These are phyloP conservation scores for Diadema setosum DNA, from an alignment of 35 echinoderm and acorn worm genomes.

Conservation along the genomic window DNA sequence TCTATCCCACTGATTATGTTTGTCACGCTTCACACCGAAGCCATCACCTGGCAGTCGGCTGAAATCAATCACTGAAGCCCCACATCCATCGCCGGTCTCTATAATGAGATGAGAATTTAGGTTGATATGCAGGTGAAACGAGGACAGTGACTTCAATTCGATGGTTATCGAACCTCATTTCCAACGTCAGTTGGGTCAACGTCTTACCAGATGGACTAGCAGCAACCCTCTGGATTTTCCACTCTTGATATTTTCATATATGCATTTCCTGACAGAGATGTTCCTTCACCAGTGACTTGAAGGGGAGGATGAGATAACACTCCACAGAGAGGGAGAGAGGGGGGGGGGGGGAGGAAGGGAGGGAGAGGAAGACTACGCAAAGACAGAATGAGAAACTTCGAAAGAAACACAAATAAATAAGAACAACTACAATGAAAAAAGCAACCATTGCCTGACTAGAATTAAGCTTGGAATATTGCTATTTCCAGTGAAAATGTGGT, in stretches of 20 bases:
- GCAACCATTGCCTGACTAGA: too few relatives aligned
- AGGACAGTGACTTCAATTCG: conserved; percentile 6
- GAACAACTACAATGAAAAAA: too few relatives aligned
- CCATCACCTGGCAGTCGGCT: neutral
- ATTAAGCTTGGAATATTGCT: too few relatives aligned
- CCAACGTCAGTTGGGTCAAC: neutral
- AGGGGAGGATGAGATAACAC: neutral
- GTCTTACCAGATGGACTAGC: neutral
- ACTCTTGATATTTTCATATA: neutral
- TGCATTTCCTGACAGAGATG: neutral
- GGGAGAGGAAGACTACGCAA: neutral
- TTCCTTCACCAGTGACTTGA: neutral
- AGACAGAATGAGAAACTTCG: too few relatives aligned
- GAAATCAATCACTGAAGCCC: neutral
- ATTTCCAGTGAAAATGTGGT: too few relatives aligned
- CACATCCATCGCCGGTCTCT: neutral
- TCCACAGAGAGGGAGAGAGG: too few relatives aligned
- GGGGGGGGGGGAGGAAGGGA: neutral
- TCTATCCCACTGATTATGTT: neutral
- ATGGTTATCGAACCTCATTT: conserved; percentile 6
- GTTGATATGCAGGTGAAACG: conserved; percentile 5
- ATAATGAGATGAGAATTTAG: neutral
- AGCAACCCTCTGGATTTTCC: neutral
- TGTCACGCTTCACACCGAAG: neutral
- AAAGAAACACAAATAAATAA: too few relatives aligned